These are phyloP conservation scores for Macrosoma leucophasiata DNA, from an alignment of 2,888 invertebrate genomes.

Conservation along the genomic window DNA sequence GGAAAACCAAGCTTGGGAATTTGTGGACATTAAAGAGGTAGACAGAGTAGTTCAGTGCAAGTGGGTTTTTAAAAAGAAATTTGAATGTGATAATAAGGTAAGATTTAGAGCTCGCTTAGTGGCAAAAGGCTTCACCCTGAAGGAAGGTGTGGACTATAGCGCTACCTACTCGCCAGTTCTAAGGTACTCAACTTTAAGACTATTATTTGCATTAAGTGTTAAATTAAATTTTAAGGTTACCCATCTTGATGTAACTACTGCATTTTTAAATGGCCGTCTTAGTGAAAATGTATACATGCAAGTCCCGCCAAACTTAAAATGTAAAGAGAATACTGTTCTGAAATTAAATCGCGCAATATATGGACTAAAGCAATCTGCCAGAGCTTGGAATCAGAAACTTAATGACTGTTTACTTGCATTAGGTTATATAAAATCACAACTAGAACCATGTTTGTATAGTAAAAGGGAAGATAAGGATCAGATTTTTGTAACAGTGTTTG, in stretches of 20 bases:
- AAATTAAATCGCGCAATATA: constrained; percentile 14
- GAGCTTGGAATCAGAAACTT: constrained; percentile 6
- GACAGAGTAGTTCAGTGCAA: too few species aligned
- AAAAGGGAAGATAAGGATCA: constrained; percentile 14
- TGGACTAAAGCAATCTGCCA: constrained; percentile 2
- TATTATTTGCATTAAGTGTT: constrained; percentile 20
- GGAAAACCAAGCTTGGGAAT: too few species aligned
- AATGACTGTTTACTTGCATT: constrained; percentile 14
- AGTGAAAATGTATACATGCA: constrained; percentile 18
- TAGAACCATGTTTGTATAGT: constrained; percentile 18
- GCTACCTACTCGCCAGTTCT: constrained; percentile 22
- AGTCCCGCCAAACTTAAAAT: constrained; percentile 4
- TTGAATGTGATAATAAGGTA: constrained; percentile 13
- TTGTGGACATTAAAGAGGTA: too few species aligned
- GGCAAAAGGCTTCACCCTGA: constrained; percentile 19
- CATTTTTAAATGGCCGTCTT: constrained; percentile 18
- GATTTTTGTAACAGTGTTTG: constrained; percentile 17
- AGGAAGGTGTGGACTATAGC: constrained; percentile 17
- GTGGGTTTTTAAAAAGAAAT: too few species aligned
- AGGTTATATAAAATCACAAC: constrained; percentile 18
- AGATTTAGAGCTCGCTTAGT: constrained; percentile 16
- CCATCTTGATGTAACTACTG: constrained; percentile 21
- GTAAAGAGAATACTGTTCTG: too few species aligned
- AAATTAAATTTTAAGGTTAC: constrained; percentile 12
- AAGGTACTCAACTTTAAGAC: constrained; percentile 17